These are phyloP conservation scores for Zalophus californianus DNA, from an alignment of 2,797 vertebrate species.

Conservation along the genomic window DNA sequence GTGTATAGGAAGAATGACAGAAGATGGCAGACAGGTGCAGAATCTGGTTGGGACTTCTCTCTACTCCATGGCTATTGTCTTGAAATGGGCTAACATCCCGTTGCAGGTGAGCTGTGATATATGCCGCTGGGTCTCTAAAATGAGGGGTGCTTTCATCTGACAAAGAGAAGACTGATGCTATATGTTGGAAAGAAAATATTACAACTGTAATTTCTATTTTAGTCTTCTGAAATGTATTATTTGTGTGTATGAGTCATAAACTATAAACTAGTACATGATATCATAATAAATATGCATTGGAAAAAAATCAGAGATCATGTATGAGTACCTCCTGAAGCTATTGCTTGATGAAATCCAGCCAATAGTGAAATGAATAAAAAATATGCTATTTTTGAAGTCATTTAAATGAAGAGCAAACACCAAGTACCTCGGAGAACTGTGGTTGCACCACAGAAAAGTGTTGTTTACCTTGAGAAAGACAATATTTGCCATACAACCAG, in stretches of 20 bases:
- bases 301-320: neutral
- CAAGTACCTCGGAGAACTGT: neutral
- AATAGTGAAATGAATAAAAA: constrained; percentile 40
- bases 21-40: neutral
- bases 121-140: neutral
- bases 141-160: neutral
- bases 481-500: neutral
- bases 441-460: neutral
- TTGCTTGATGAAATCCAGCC: neutral
- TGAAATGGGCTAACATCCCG: neutral
- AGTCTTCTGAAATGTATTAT: constrained; percentile 17
- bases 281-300: neutral
- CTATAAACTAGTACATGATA: neutral
- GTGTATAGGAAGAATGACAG: neutral
- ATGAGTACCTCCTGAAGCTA: neutral
- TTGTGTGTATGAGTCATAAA: neutral
- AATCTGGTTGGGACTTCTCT: neutral
- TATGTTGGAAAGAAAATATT: neutral
- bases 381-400: neutral
- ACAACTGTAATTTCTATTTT: neutral
- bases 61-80: neutral
- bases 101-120: neutral
- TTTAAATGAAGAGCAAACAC: constrained; percentile 12
- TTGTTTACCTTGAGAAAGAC: constrained; percentile 40
- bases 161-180: neutral